Evolutionary conservation across 2,797 vertebrate species (phyloP), one percentile per base, ranked within the genome.

Genomic region (Bryconaethiops microstoma): DNA sequence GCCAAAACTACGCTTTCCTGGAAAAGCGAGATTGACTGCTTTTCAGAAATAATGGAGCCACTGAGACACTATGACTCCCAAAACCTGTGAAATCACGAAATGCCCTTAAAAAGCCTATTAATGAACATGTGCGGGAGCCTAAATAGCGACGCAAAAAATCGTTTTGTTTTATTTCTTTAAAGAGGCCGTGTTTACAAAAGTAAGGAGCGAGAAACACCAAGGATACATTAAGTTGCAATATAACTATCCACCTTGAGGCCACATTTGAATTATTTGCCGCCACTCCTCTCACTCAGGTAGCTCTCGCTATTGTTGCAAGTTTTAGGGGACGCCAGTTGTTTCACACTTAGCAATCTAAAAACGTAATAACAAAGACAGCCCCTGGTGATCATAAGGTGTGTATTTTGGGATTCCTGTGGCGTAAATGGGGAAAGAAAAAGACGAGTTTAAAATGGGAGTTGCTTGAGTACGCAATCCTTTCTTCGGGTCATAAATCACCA

Each of bases 401-500:
- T 29, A 72, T 80, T 82, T 83, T 80, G n/a, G 70, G 76, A 84
- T 81, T 76, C 80, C 72, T 81, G 71, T 74, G 65, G 65, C 76
- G 77, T 62, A 42, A 63, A 75, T 48, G 72, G 40, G 68, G 72
- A 72, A 68, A 17, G 55, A 62, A 76, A 80, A 50, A 79, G 77
- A 60, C 60, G 19, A 62, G 64, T 77, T 69, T 84, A 88, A 80
- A 83, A 80, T 85, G 78, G 73, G 39, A 86, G 71, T 60, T 71
- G 83, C 82, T 88, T 86, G 88, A 93, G 94, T 94, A 93, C 96
- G 94, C 93, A 95, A 90, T 94, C n/a, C 91, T 92, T 93, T 92
- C 84, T 92, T 90, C 86, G 89, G 86, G 87, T 90, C 93, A 96
- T 96, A 96, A 96, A 98, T 97, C 96, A 96, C 90, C 87, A 78